A percentile compares a stretch with the other conserved stretches of the same genome.
phyloP scores from a whole-genome alignment of 2,888 invertebrate species.

The Meiosimyza platycephala region DNA sequence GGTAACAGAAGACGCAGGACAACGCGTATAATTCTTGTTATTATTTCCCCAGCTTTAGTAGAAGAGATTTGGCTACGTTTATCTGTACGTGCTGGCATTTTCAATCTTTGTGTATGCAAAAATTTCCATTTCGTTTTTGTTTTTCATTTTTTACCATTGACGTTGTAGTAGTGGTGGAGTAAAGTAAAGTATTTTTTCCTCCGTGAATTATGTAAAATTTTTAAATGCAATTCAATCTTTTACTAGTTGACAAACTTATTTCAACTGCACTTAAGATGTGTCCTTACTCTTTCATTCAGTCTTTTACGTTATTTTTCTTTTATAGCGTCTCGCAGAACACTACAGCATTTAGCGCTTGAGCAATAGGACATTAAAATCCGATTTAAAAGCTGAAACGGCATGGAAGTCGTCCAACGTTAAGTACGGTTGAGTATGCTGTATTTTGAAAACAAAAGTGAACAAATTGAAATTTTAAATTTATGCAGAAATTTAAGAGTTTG shows the following conservation, averaged over 20 bases:
- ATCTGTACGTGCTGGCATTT: slow-evolving; percentile 15
- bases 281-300: slow-evolving; percentile 14
- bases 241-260: slow-evolving; percentile 19
- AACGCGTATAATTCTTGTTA: slow-evolving; percentile 19
- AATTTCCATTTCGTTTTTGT: slow-evolving; percentile 12
- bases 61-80: background rate
- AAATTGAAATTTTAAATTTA: slow-evolving; percentile 24
- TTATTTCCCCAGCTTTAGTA: background rate
- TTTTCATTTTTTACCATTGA: background rate
- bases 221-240: slow-evolving; percentile 64
- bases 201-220: slow-evolving; percentile 54
- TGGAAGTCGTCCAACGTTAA: background rate
- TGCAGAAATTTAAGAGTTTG: no score
- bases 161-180: no score
- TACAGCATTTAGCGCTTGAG: slow-evolving; percentile 33
- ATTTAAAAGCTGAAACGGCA: slow-evolving; percentile 22
- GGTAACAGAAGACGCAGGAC: background rate
- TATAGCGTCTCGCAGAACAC: slow-evolving; percentile 17
- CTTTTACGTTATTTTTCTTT: background rate
- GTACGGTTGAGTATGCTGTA: background rate
- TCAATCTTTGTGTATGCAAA: slow-evolving; percentile 31
- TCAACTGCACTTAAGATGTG: background rate
- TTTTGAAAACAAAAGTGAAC: slow-evolving; percentile 16
- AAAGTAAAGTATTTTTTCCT: background rate
- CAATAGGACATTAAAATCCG: slow-evolving; percentile 40